Evolutionary conservation across 2,113 vertebrate genomes (phyloP), one percentile per base, ranked within the genome.

Genomic region (Tor tambroides): DNA sequence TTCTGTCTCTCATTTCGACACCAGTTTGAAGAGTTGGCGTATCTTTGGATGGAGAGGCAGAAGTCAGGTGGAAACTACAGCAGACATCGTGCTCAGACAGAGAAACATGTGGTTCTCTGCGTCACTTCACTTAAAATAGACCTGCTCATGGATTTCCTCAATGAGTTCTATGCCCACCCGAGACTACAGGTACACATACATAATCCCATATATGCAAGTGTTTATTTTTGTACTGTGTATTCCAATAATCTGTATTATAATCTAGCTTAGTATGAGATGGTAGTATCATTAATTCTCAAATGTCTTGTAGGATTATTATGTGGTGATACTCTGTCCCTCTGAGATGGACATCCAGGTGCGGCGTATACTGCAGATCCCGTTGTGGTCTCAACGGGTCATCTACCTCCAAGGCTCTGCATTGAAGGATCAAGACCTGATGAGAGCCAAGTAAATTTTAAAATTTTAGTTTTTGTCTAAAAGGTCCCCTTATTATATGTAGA

Each of bases 401-500:
- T 99, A 99, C 91, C 97, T 99, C 35, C 98, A 99, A 90, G 98
- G 98, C 69, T 99, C 98, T 0, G 97, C 97, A 0, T 95, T 99
- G 84, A 99, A 99, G 93, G 98, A 99, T 92, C 97, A 98, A 93
- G 98, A 99, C 90, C 96, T 99, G 87, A 97, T 99, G 97, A 96
- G 98, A 86, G 98, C 98, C 91, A 99, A 99, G 98, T 99, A 92
- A 96, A 98, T 91, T 38, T 83, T 11, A 65, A 9, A 10, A n/a
- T n/a, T 17, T 28, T 19, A 2, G 0, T 63, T 38, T 17, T 26
- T 76, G 2, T n/a, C 41, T 32, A 67, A 69, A 19, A 69, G 3
- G 65, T 69, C n/a, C 15, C n/a, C 19, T 49, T 6, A 12, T 56
- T 61, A 6, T 7, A 69, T 75, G 32, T 14, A 14, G 21, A 76